Percentiles rank a stretch among this genome's conserved stretches.
phyloP scores from a whole-genome alignment of 2,797 vertebrate genomes.

The Clarias laeviceps region DNA sequence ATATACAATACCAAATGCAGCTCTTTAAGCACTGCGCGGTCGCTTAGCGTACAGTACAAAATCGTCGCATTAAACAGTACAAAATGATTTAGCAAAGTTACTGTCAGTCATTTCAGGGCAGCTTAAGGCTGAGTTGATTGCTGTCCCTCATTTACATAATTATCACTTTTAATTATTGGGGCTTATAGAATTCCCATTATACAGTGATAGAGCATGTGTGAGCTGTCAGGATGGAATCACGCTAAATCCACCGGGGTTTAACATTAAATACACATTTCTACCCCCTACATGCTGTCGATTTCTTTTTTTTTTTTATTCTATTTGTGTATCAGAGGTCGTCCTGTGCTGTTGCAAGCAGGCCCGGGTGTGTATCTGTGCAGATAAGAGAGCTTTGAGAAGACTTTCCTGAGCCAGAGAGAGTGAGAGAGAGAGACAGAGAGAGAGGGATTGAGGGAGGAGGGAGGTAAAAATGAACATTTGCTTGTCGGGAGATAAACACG shows the following conservation, averaged over 20 bases:
- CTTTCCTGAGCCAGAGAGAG: constrained; percentile 46
- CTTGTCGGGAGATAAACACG: constrained; percentile 62
- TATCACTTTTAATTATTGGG: constrained; percentile 42
- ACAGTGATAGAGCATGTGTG: background rate
- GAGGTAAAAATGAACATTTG: constrained; percentile 44
- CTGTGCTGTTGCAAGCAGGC: constrained; percentile 40
- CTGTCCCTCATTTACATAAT: constrained; percentile 31
- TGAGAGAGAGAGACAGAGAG: constrained; percentile 25
- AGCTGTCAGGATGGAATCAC: background rate
- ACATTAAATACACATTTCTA: background rate
- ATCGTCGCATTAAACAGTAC: background rate
- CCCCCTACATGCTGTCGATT: constrained; percentile 9
- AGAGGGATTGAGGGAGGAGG: constrained; percentile 26
- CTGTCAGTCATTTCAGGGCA: constrained; percentile 24
- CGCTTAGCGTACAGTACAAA: background rate
- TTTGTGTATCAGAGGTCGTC: constrained; percentile 47
- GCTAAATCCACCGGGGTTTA: background rate
- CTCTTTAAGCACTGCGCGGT: background rate
- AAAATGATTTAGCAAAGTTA: background rate
- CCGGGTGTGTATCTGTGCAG: constrained; percentile 57
- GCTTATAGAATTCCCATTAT: constrained; percentile 26
- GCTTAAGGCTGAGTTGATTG: constrained; percentile 31
- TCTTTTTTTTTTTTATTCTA: constrained; percentile 22
- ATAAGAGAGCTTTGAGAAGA: constrained; percentile 54
- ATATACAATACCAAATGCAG: too few species aligned